These are phyloP conservation scores for Megalops atlanticus DNA, from an alignment of 2,113 vertebrate species.

Conservation along the genomic window DNA sequence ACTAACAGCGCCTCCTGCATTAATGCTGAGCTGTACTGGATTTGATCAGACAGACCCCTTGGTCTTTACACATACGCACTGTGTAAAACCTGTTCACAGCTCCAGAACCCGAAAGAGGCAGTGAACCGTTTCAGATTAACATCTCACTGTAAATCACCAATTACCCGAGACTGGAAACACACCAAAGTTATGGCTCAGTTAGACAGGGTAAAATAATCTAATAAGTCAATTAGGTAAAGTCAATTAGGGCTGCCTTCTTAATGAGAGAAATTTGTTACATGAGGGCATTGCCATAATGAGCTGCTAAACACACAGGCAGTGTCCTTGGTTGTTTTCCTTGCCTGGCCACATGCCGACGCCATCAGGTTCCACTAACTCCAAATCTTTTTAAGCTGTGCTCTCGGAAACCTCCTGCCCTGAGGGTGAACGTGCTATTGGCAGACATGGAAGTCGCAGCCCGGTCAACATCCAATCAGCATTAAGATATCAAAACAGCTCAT, in stretches of 20 bases:
- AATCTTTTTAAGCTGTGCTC: neutral
- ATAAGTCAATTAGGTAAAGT: slow-evolving; percentile 73
- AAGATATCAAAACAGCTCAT: neutral
- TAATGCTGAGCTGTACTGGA: slow-evolving; percentile 3
- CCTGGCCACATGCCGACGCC: slow-evolving; percentile 32
- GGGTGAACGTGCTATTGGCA: neutral
- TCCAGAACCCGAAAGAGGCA: neutral
- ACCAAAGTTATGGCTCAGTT: slow-evolving; percentile 67
- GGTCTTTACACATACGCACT: slow-evolving; percentile 14
- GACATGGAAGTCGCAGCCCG: neutral
- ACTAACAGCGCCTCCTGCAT: slow-evolving; percentile 23
- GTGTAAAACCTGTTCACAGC: neutral
- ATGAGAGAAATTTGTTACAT: slow-evolving; percentile 68
- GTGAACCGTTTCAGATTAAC: neutral
- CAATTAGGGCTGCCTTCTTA: slow-evolving; percentile 69
- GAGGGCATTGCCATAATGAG: slow-evolving; percentile 61
- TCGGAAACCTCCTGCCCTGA: neutral
- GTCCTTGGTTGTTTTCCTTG: slow-evolving; percentile 57
- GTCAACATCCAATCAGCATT: neutral
- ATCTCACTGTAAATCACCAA: slow-evolving; percentile 39
- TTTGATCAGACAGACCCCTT: slow-evolving; percentile 50
- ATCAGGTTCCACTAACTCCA: slow-evolving; percentile 23
- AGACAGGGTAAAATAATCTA: slow-evolving; percentile 64
- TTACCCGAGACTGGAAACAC: slow-evolving; percentile 55
- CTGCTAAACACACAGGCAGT: slow-evolving; percentile 45